Evolutionary conservation across 2,888 invertebrate genomes (phyloP).

Genomic region (Ormia ochracea): DNA sequence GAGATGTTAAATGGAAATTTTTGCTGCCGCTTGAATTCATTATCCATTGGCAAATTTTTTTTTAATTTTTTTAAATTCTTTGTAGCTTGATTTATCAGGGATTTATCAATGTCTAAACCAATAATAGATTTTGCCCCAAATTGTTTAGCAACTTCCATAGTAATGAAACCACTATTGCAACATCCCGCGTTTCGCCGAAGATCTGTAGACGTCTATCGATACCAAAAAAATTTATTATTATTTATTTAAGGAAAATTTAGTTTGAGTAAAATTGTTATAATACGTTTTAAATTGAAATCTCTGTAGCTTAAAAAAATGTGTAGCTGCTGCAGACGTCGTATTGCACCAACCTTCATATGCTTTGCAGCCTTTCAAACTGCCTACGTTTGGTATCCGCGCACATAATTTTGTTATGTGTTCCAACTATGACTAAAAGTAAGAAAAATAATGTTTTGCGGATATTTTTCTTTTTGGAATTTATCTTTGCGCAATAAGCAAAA

Average conservation of each 20-base stretch:
- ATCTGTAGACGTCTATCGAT: no score
- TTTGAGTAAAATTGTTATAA: no score
- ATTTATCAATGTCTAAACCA: slow-evolving; percentile 90
- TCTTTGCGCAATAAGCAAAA: slow-evolving; percentile 35
- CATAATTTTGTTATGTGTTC: slow-evolving; percentile 14
- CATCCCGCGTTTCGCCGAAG: no score
- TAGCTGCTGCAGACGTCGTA: neutral
- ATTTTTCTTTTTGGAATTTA: slow-evolving; percentile 50
- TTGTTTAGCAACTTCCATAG: slow-evolving; percentile 85
- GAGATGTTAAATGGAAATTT: slow-evolving; percentile 86
- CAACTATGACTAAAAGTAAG: neutral
- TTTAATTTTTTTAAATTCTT: slow-evolving; percentile 64
- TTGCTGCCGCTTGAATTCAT: slow-evolving; percentile 67
- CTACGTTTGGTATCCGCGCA: slow-evolving; percentile 9
- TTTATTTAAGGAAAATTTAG: no score
- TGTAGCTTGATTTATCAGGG: slow-evolving; percentile 79
- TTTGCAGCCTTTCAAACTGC: neutral
- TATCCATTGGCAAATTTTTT: slow-evolving; percentile 58
- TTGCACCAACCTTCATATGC: neutral
- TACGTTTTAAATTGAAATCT: no score
- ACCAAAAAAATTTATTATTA: no score
- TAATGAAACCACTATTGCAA: slow-evolving; percentile 90
- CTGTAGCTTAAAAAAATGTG: no score
- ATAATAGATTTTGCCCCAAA: slow-evolving; percentile 83
- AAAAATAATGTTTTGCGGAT: slow-evolving; percentile 35